Percentiles rank a stretch among this genome's conserved stretches.
Evolutionary conservation across 2,888 invertebrate genomes (phyloP).

Genomic region (Drosophila borealis): DNA sequence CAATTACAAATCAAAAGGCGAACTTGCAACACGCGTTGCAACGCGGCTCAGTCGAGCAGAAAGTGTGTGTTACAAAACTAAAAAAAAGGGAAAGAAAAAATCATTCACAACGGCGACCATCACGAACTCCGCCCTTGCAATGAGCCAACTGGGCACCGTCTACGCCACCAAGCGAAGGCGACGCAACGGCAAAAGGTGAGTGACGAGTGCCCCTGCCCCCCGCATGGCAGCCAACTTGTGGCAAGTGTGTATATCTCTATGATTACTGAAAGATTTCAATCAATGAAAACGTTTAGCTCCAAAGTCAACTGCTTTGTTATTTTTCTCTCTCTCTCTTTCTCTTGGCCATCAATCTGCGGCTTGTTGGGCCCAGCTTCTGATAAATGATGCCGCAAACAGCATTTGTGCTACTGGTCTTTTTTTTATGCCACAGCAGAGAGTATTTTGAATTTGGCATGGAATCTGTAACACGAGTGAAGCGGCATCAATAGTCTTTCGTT

Average conservation of each 20-base stretch:
- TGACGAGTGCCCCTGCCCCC: conserved; percentile 52
- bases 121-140: conserved; percentile 86
- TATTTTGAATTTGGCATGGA: conserved; percentile 13
- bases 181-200: conserved; percentile 98
- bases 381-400: conserved; percentile 44
- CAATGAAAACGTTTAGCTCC: conserved; percentile 56
- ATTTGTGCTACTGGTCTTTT: conserved; percentile 45
- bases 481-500: too few relatives aligned
- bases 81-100: conserved; percentile 33
- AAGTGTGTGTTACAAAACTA: neutral
- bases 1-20: conserved; percentile 47
- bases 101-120: conserved; percentile 84
- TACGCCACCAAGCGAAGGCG: conserved; percentile 98
- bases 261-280: conserved; percentile 74
- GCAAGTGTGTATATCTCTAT: conserved; percentile 31
- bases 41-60: conserved; percentile 1
- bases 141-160: conserved; percentile 97
- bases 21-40: conserved; percentile 45
- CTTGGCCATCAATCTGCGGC: conserved; percentile 71
- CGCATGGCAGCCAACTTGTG: conserved; percentile 45
- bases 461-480: neutral
- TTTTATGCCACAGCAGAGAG: neutral
- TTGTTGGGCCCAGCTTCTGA: conserved; percentile 57
- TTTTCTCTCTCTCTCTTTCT: neutral
- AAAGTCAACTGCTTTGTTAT: conserved; percentile 31